Percentiles rank a stretch among this genome's conserved stretches.
These are phyloP conservation scores for Adelosebastes latens DNA, from an alignment of 2,797 vertebrate genomes.

Conservation along the genomic window DNA sequence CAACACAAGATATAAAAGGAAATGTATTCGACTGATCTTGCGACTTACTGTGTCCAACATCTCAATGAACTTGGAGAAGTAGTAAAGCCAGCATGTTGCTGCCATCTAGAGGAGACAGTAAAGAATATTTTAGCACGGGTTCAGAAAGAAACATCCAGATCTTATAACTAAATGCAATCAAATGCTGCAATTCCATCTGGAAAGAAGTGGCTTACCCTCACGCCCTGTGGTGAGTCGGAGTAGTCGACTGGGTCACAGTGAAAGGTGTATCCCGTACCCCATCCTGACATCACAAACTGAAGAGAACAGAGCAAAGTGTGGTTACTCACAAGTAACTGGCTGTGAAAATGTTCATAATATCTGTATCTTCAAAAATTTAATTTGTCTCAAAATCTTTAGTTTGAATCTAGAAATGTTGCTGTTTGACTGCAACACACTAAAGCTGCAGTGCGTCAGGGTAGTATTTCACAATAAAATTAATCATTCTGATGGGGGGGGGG, in stretches of 20 bases:
- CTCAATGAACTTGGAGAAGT: slow-evolving; percentile 98
- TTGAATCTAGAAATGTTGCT: neutral
- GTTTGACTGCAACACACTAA: neutral
- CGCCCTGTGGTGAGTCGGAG: slow-evolving; percentile 87
- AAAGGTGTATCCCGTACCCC: slow-evolving; percentile 95
- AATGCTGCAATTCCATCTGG: neutral
- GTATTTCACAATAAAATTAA: neutral
- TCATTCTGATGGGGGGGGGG: rapidly evolving
- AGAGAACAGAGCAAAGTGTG: neutral
- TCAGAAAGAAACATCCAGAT: neutral
- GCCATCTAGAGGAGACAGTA: slow-evolving; percentile 88
- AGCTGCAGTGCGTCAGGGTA: neutral
- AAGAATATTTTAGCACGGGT: neutral
- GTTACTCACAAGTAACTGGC: neutral
- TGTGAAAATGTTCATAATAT: neutral
- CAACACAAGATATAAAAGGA: neutral
- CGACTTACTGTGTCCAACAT: slow-evolving; percentile 95
- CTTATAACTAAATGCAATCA: neutral
- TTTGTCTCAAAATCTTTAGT: neutral
- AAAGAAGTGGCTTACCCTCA: slow-evolving; percentile 86
- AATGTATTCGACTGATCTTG: neutral
- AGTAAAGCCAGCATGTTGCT: slow-evolving; percentile 94
- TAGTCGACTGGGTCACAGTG: slow-evolving; percentile 93
- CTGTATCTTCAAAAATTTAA: neutral
- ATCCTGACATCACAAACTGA: slow-evolving; percentile 97